Evolutionary conservation across 1,140 invertebrate species (phyloP).

Genomic region (Nephotettix cincticeps): DNA sequence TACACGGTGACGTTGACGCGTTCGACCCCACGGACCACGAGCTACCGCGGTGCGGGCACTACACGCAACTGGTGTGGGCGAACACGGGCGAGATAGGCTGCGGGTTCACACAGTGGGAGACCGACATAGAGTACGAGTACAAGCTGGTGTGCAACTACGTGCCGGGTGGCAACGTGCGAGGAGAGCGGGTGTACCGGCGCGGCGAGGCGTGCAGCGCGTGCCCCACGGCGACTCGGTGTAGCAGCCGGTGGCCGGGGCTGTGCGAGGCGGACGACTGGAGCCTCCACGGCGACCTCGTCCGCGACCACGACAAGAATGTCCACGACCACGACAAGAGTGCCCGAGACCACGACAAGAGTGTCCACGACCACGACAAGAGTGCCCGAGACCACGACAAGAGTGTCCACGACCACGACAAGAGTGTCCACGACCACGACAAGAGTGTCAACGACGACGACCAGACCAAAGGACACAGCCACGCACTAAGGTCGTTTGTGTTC

Average conservation of each 20-base stretch:
- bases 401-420: too few relatives aligned
- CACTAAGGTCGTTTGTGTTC: too few relatives aligned
- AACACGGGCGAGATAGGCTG: not conserved
- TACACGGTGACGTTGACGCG: not conserved
- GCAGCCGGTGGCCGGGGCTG: not conserved
- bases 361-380: too few relatives aligned
- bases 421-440: too few relatives aligned
- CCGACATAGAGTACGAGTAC: not conserved
- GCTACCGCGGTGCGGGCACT: not conserved
- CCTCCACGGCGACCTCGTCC: too few relatives aligned
- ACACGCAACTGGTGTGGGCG: not conserved
- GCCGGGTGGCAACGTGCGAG: not conserved
- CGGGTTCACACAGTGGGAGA: not conserved
- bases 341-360: too few relatives aligned
- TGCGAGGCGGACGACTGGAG: not conserved
- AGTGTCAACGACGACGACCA: too few relatives aligned
- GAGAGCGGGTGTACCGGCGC: not conserved
- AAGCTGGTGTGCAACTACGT: not conserved
- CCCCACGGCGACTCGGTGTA: not conserved
- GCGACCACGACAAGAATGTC: too few relatives aligned
- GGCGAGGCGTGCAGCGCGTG: not conserved
- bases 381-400: too few relatives aligned
- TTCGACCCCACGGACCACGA: not conserved
- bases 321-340: too few relatives aligned
- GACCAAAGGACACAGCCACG: too few relatives aligned